Conservation (phyloP, 2,888 invertebrate genomes). For the Drosophila niveifrons region DNA sequence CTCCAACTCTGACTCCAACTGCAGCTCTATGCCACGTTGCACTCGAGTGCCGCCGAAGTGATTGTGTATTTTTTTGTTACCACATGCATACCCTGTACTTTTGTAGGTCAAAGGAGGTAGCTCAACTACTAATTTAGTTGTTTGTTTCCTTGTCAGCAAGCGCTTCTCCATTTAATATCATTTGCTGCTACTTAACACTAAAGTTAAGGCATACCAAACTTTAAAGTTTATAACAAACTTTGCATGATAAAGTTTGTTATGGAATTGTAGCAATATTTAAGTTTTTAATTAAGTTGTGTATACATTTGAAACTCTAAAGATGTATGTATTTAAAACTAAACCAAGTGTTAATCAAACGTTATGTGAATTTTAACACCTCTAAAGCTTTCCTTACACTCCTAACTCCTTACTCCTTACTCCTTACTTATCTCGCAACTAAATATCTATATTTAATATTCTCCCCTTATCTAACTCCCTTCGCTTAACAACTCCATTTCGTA, state of each 20-base stretch:
- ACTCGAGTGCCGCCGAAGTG: slow-evolving; percentile 64
- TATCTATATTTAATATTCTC: too few relatives aligned
- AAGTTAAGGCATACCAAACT: neutral
- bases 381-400: too few relatives aligned
- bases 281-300: neutral
- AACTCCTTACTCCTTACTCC: too few relatives aligned
- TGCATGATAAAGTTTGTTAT: neutral
- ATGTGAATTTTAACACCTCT: too few relatives aligned
- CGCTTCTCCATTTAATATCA: too few relatives aligned
- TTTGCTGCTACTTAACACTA: neutral
- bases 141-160: too few relatives aligned
- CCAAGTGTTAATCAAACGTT: too few relatives aligned
- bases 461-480: too few relatives aligned
- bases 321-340: too few relatives aligned
- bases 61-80: slow-evolving; percentile 48
- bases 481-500: neutral
- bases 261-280: neutral
- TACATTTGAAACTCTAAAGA: neutral
- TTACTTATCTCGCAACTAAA: too few relatives aligned
- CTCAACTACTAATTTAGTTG: neutral
- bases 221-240: neutral
- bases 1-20: slow-evolving; percentile 11
- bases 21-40: slow-evolving; percentile 69
- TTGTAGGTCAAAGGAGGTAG: neutral
- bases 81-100: slow-evolving; percentile 48